Conservation (phyloP, 2,888 invertebrate genomes). For the Xestia c-nigrum region DNA sequence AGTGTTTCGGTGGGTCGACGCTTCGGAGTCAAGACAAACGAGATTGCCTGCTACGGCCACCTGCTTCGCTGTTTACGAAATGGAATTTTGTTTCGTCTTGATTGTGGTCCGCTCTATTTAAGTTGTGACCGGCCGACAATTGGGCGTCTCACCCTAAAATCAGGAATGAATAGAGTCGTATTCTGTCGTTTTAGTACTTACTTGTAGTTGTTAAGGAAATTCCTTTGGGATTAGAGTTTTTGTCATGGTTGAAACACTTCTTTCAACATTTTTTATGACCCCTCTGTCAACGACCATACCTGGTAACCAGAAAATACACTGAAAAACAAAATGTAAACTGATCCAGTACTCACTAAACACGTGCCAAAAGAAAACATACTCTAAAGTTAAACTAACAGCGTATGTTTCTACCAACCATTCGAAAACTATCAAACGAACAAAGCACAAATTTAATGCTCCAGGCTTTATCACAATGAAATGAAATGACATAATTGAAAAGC, state of each 20-base stretch:
- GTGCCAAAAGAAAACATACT: constrained; percentile 19
- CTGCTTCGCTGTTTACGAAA: constrained; percentile 81
- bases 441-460: constrained; percentile 50
- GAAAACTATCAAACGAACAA: constrained; percentile 28
- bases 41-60: constrained; percentile 83
- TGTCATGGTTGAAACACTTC: background rate
- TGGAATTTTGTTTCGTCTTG: constrained; percentile 76
- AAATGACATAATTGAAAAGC: constrained; percentile 67
- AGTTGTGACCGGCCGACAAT: constrained; percentile 70
- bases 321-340: background rate
- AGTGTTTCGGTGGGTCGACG: constrained; percentile 83
- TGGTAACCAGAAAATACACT: background rate
- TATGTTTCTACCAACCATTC: background rate
- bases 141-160: constrained; percentile 67
- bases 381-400: background rate
- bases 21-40: constrained; percentile 82
- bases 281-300: background rate
- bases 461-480: constrained; percentile 57
- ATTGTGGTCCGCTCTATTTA: constrained; percentile 75
- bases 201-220: background rate
- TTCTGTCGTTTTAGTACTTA: constrained; percentile 35
- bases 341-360: background rate
- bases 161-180: constrained; percentile 56
- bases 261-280: no score
- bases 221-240: background rate